A percentile compares a stretch with the other conserved stretches of the same genome.
phyloP scores from a whole-genome alignment of 2,113 vertebrate genomes.

The Sinocyclocheilus anshuiensis region DNA sequence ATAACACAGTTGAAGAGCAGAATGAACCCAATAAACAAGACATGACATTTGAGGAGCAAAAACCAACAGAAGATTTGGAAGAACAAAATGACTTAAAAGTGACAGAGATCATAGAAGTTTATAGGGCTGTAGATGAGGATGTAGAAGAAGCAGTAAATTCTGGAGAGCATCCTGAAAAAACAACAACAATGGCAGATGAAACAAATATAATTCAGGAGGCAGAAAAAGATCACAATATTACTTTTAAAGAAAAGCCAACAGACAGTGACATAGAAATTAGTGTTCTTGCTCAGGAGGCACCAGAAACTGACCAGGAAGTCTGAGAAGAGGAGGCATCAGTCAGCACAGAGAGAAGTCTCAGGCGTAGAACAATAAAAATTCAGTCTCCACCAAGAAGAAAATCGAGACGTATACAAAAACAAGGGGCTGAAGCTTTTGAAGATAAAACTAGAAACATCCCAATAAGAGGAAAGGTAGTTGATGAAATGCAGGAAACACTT shows the following conservation, averaged over 20 bases:
- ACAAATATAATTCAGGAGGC: not conserved
- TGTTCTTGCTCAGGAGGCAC: not conserved
- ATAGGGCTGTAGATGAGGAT: not conserved
- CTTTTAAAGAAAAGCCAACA: not conserved
- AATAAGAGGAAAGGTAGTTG: not conserved
- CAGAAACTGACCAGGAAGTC: not conserved
- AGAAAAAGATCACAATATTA: not conserved
- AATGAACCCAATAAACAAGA: not conserved
- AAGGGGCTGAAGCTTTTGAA: not conserved
- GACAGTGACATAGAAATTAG: not conserved
- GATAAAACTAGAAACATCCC: not conserved
- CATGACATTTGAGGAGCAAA: not conserved
- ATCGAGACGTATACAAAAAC: not conserved
- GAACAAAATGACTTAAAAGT: not conserved
- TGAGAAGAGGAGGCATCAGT: not conserved
- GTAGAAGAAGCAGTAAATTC: not conserved
- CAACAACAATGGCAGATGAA: not conserved
- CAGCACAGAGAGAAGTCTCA: slow-evolving; percentile 1
- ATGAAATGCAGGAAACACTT: not conserved
- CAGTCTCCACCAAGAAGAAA: slow-evolving; percentile 7
- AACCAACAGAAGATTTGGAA: not conserved
- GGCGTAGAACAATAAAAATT: slow-evolving; percentile 4
- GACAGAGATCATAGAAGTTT: not conserved
- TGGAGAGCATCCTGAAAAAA: not conserved
- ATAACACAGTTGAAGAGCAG: slow-evolving; percentile 12